Percentiles rank a stretch among this genome's conserved stretches.
phyloP scores from a whole-genome alignment of 2,888 invertebrate genomes.

The Mamestra brassicae region DNA sequence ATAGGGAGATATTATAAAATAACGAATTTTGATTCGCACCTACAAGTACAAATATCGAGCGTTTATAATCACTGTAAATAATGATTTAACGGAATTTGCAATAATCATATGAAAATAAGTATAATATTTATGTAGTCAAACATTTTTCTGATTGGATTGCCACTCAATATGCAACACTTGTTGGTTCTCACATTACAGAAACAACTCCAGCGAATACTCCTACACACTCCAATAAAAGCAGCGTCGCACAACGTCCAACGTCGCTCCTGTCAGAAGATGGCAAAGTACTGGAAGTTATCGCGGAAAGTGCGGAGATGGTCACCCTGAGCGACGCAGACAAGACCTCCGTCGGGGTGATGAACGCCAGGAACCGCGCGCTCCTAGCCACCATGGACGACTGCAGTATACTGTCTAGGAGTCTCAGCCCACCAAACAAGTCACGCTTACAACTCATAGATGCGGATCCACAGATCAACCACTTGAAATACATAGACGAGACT shows the following conservation, averaged over 20 bases:
- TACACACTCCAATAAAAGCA: conserved; percentile 81
- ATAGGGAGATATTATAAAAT: too few species aligned
- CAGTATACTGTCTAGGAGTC: conserved; percentile 86
- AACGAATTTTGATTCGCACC: too few species aligned
- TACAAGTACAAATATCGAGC: too few species aligned
- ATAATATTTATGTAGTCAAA: not conserved
- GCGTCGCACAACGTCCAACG: conserved; percentile 88
- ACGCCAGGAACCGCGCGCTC: conserved; percentile 88
- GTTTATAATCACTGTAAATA: too few species aligned
- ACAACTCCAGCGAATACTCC: conserved; percentile 88
- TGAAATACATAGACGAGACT: conserved; percentile 92
- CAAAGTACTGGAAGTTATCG: conserved; percentile 92
- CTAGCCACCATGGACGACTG: conserved; percentile 90
- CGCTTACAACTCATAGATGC: conserved; percentile 86
- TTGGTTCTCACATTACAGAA: conserved; percentile 75
- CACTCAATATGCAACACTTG: not conserved
- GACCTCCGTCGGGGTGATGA: conserved; percentile 84
- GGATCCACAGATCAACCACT: conserved; percentile 90
- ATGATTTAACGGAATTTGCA: too few species aligned
- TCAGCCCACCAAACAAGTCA: conserved; percentile 87
- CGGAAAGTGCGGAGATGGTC: conserved; percentile 93
- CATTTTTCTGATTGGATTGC: not conserved
- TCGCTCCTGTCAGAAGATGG: conserved; percentile 92
- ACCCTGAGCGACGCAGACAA: conserved; percentile 91
- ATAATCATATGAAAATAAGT: too few species aligned